Evolutionary conservation across 92 coral and sea anemone genomes (phyloP), one percentile per base, ranked within the genome.

Genomic region (Phenganax marumi): DNA sequence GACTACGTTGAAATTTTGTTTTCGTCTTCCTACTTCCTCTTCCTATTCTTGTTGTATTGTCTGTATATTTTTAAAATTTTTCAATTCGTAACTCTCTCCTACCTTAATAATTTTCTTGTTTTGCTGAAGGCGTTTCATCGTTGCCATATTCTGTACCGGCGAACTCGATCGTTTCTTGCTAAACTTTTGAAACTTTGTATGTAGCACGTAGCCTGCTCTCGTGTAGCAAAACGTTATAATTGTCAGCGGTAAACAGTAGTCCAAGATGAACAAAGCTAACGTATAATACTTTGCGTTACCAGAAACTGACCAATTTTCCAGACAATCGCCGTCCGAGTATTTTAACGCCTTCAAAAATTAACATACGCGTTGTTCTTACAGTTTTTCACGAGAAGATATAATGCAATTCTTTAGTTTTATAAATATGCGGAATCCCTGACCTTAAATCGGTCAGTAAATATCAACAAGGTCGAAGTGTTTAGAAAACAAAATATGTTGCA

Each of bases 71-170:
- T 33, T 5, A 33, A 33, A 33, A 33, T 33, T 33, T 33, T 33
- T 33, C 43, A 33, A 58, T 18, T 7, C 65, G n/a, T 58, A 58
- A 6, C 8, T 12, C 6, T 58, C 23, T 16, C 14, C 10, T 64
- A 85, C 76, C 50, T 79, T 84, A 12, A 88, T 87, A 16, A 80
- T 80, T 17, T 66, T 58, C 66, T 79, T 83, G 49, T 88, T 88
- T n/a, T 88, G 88, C 68, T 75, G 55, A 8, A 85, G 73, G 6
- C 91, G 63, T 14, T 17, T 46, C 52, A 46, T 39, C 12, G 54
- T 65, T 16, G 73, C 73, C 14, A 46, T 0, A 48, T 33, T 33
- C 51, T 60, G 83, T 9, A 12, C 12, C 0, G 23, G 1, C 5
- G 47, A 47, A 0, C 16, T 43, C 22, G 56, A 12, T 16, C 39